These are phyloP conservation scores for Hippocampus abdominalis DNA, from an alignment of 2,113 vertebrate genomes.

Conservation along the genomic window DNA sequence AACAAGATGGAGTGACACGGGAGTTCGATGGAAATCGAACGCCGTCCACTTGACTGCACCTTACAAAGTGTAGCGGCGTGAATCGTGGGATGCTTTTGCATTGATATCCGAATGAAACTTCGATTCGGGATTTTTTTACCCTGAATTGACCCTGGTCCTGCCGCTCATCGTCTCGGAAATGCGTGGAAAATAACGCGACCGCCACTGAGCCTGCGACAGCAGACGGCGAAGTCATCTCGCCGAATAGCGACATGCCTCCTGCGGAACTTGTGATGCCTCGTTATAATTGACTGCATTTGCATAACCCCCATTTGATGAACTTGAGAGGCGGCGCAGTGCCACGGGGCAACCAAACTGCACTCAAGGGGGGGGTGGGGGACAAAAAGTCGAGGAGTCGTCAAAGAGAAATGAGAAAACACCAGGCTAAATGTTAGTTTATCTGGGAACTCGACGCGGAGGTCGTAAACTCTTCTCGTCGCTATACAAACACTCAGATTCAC, in stretches of 20 bases:
- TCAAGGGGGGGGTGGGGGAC: too few species aligned
- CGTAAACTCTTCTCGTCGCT: too few species aligned
- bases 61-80: not conserved
- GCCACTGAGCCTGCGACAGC: too few species aligned
- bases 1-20: not conserved
- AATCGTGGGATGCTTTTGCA: too few species aligned
- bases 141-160: too few species aligned
- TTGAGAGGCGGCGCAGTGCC: not conserved
- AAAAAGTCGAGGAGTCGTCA: not conserved
- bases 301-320: conserved; percentile 40
- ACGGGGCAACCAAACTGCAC: not conserved
- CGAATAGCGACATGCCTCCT: conserved; percentile 27
- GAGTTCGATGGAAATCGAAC: not conserved
- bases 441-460: too few species aligned
- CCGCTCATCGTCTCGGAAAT: too few species aligned
- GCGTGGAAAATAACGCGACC: too few species aligned
- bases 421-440: not conserved
- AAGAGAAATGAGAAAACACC: not conserved
- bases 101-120: too few species aligned
- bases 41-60: not conserved
- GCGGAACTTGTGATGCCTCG: conserved; percentile 34
- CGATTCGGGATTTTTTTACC: too few species aligned
- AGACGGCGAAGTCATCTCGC: not conserved
- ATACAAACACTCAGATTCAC: too few species aligned
- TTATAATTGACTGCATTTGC: conserved; percentile 43